Evolutionary conservation across 2,113 vertebrate genomes (phyloP).

Genomic region (Lepidothrix coronata): DNA sequence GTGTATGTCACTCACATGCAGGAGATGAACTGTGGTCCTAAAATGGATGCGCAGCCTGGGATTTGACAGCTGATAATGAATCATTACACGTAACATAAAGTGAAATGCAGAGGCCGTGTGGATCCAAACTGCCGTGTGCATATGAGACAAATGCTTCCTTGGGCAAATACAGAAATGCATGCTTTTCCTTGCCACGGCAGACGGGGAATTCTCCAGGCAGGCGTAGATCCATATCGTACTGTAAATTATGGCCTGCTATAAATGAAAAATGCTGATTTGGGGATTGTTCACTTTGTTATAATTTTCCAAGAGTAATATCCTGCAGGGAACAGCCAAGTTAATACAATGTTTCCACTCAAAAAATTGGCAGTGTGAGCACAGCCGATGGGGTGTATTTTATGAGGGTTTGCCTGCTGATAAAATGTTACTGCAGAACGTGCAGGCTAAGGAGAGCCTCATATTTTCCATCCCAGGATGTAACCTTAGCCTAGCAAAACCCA

Average conservation of each 20-base stretch:
- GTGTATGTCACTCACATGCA: not conserved
- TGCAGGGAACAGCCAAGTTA: conserved; percentile 51
- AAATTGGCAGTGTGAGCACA: conserved; percentile 24
- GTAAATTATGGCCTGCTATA: conserved; percentile 39
- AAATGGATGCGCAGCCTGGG: not conserved
- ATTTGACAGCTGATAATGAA: not conserved
- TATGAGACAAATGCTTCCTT: not conserved
- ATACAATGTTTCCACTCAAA: conserved; percentile 59
- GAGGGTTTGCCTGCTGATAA: conserved; percentile 40
- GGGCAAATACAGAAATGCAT: not conserved
- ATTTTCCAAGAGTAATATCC: conserved; percentile 52
- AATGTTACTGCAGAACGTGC: conserved; percentile 39
- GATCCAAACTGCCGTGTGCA: not conserved
- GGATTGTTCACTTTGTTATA: conserved; percentile 36
- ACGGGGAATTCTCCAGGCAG: conserved; percentile 17
- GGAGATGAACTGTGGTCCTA: not conserved
- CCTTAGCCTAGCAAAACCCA: not conserved
- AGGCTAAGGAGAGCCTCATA: not conserved
- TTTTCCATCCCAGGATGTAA: conserved; percentile 1
- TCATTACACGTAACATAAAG: not conserved
- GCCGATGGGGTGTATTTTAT: conserved; percentile 17
- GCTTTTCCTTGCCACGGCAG: not conserved
- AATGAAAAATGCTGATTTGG: conserved; percentile 54
- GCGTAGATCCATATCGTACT: not conserved
- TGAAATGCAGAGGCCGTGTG: fast-evolving